phyloP scores from a whole-genome alignment of 2,888 invertebrate species.

The Caenorhabditis virilis region DNA sequence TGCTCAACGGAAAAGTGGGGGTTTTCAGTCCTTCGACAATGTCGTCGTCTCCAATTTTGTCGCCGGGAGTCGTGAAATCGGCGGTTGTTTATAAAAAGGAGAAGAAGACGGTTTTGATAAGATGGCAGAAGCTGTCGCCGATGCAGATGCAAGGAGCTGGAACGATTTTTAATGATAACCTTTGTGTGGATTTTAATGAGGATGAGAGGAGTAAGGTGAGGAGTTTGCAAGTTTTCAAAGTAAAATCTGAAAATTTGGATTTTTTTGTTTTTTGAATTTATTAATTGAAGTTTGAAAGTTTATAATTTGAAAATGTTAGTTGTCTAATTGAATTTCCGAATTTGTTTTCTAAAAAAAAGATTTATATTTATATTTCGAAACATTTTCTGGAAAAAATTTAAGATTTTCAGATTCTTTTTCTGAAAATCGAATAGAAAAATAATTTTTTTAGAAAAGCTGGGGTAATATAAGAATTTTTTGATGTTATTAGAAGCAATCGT shows the following conservation, averaged over 20 bases:
- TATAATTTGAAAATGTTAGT: no score
- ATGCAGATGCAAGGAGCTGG: conserved; percentile 22
- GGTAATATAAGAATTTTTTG: no score
- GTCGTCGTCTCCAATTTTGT: conserved; percentile 2
- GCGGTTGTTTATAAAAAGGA: conserved; percentile 34
- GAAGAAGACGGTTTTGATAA: conserved; percentile 27
- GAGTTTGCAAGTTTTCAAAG: background rate
- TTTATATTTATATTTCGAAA: no score
- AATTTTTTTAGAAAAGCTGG: no score
- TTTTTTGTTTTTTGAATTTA: no score
- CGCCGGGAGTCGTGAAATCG: conserved; percentile 32
- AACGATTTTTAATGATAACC: conserved; percentile 29
- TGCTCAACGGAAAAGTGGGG: background rate
- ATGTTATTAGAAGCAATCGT: no score
- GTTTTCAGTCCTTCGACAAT: background rate
- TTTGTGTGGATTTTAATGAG: conserved; percentile 39
- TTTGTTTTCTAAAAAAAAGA: no score
- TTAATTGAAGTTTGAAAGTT: no score
- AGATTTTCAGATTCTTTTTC: no score
- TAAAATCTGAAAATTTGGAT: background rate
- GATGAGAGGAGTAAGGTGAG: conserved; percentile 26
- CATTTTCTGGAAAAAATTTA: no score
- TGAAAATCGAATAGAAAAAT: no score
- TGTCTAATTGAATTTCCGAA: no score
- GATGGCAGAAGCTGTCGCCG: conserved; percentile 35